A percentile compares a stretch with the other conserved stretches of the same genome.
Evolutionary conservation across 2,888 invertebrate species (phyloP).

Genomic region (Protonemura montana): DNA sequence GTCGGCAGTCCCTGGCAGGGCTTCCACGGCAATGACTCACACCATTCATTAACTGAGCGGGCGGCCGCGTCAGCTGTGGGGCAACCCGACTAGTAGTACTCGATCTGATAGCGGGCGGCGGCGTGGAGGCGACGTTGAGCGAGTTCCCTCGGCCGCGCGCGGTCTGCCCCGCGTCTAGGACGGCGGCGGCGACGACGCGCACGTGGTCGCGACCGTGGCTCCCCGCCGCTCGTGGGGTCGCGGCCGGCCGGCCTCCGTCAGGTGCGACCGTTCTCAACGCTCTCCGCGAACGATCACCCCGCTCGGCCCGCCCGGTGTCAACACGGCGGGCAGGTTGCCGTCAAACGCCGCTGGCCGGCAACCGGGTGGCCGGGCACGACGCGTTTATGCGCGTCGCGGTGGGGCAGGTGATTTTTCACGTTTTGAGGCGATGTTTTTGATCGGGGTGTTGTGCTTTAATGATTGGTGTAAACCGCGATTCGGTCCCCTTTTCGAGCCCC

Average conservation of each 20-base stretch:
- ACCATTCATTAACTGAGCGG: constrained; percentile 39
- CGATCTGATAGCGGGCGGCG: constrained; percentile 2
- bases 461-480: not conserved
- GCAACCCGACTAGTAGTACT: not conserved
- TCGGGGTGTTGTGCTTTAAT: not conserved
- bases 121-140: not conserved
- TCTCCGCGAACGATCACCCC: too few species aligned
- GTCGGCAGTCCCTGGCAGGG: constrained; percentile 42
- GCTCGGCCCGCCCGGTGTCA: too few species aligned
- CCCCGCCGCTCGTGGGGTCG: constrained; percentile 17
- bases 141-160: not conserved
- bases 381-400: not conserved
- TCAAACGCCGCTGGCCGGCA: too few species aligned
- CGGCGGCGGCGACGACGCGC: not conserved
- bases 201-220: constrained; percentile 40
- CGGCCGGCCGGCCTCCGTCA: not conserved
- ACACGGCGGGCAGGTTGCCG: too few species aligned
- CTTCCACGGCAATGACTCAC: constrained; percentile 44
- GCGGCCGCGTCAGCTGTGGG: constrained; percentile 18
- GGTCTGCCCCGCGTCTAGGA: not conserved
- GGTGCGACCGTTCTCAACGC: constrained; percentile 7
- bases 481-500: not conserved
- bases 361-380: too few species aligned
- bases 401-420: not conserved
- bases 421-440: not conserved